Evolutionary conservation across 2,888 invertebrate genomes (phyloP).

Genomic region (Cryptus armator): DNA sequence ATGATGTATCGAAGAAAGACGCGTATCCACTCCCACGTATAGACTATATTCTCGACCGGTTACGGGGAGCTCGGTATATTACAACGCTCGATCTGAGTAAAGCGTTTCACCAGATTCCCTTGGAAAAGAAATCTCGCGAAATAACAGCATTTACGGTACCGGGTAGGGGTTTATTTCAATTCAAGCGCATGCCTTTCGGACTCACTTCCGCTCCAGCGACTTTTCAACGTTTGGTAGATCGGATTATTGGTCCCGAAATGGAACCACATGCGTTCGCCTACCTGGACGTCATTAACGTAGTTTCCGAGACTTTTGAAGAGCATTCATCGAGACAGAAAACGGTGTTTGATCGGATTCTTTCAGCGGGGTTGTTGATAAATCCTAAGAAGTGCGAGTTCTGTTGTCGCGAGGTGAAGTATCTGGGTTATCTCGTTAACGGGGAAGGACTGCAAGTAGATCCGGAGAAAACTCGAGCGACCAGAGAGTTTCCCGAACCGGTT

Average conservation of each 20-base stretch:
- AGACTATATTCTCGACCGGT: slow-evolving; percentile 73
- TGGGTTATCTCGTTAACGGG: slow-evolving; percentile 34
- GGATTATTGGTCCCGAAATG: slow-evolving; percentile 69
- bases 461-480: slow-evolving; percentile 4
- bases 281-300: slow-evolving; percentile 64
- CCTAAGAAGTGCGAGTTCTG: neutral
- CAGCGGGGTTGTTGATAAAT: slow-evolving; percentile 23
- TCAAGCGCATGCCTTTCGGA: slow-evolving; percentile 75
- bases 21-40: slow-evolving; percentile 50
- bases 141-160: slow-evolving; percentile 78
- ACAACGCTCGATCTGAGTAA: slow-evolving; percentile 76
- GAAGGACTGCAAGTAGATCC: slow-evolving; percentile 26
- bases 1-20: slow-evolving; percentile 66
- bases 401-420: neutral
- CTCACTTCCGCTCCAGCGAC: slow-evolving; percentile 74
- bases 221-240: slow-evolving; percentile 75
- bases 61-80: slow-evolving; percentile 76
- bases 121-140: slow-evolving; percentile 65
- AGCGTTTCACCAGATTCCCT: slow-evolving; percentile 75
- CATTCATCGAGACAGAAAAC: slow-evolving; percentile 10
- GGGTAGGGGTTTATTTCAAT: slow-evolving; percentile 74
- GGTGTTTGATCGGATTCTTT: slow-evolving; percentile 8
- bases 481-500: neutral
- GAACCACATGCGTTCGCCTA: slow-evolving; percentile 61
- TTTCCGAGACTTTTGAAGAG: slow-evolving; percentile 32